A percentile compares a stretch with the other conserved stretches of the same genome.
These are phyloP conservation scores for Acromyrmex charruanus DNA, from an alignment of 1,140 invertebrate species.

Conservation along the genomic window DNA sequence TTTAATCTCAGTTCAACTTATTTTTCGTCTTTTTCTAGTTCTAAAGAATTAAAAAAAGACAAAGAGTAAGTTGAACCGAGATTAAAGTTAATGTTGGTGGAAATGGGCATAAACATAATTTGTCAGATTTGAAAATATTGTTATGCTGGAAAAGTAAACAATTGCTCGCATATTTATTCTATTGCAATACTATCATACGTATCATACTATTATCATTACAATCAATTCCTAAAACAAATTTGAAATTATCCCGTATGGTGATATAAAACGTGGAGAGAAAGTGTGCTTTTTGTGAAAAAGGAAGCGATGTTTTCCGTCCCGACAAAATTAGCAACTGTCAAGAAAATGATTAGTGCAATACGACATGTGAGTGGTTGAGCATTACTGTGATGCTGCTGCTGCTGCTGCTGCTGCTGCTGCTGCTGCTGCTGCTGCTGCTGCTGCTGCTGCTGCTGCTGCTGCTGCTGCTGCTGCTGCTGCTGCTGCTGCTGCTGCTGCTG, in stretches of 20 bases:
- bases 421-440: constrained; percentile 30
- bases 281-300: neutral
- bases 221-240: constrained; percentile 15
- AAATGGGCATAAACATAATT: too few species aligned
- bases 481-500: too few species aligned
- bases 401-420: constrained; percentile 41
- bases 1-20: too few species aligned
- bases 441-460: constrained; percentile 46
- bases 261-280: neutral
- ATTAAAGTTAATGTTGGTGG: too few species aligned
- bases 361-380: constrained; percentile 50
- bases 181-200: neutral
- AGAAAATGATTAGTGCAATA: constrained; percentile 52
- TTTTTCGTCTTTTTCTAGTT: too few species aligned
- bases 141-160: neutral
- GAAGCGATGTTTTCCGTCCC: neutral
- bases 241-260: neutral
- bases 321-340: constrained; percentile 30
- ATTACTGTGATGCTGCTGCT: constrained; percentile 55
- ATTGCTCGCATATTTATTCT: neutral
- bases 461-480: constrained; percentile 45
- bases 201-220: neutral
- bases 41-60: too few species aligned
- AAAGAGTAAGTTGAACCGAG: too few species aligned
- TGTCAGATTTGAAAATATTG: neutral